Evolutionary conservation across 2,113 vertebrate genomes (phyloP).

Genomic region (Peromyscus polionotus): DNA sequence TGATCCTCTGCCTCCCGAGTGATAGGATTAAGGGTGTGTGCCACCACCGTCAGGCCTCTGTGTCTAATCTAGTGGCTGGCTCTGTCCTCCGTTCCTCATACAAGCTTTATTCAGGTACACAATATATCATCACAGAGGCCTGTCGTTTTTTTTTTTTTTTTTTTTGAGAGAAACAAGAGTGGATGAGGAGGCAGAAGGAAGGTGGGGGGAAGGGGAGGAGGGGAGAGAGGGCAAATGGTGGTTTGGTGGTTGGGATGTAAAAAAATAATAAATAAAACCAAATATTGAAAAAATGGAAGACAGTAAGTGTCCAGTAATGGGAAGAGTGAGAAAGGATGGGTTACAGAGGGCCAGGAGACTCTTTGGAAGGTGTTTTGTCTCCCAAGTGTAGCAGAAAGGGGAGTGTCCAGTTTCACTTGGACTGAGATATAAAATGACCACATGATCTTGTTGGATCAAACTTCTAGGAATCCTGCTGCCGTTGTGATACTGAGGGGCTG

Average conservation of each 20-base stretch:
- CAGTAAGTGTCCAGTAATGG: neutral
- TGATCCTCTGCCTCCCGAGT: too few species aligned
- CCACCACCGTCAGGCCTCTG: too few species aligned
- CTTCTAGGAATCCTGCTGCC: neutral
- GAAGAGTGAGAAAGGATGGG: neutral
- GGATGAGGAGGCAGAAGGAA: neutral
- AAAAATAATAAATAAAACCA: neutral
- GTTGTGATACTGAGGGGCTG: neutral
- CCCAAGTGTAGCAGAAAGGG: neutral
- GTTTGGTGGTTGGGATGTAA: neutral
- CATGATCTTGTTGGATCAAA: neutral
- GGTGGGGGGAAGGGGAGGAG: neutral
- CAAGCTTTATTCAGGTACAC: too few species aligned
- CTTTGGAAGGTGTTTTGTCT: neutral
- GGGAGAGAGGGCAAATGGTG: neutral
- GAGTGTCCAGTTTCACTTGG: neutral
- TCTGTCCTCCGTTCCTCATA: too few species aligned
- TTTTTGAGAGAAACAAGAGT: neutral
- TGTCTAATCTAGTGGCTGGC: too few species aligned
- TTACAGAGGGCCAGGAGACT: neutral
- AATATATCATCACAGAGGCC: neutral
- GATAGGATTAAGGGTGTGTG: too few species aligned
- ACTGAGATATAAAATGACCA: neutral
- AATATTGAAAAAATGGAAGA: neutral
- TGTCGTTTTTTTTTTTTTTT: neutral